These are phyloP conservation scores for Drosophila nannoptera DNA, from an alignment of 1,140 invertebrate genomes.

Conservation along the genomic window DNA sequence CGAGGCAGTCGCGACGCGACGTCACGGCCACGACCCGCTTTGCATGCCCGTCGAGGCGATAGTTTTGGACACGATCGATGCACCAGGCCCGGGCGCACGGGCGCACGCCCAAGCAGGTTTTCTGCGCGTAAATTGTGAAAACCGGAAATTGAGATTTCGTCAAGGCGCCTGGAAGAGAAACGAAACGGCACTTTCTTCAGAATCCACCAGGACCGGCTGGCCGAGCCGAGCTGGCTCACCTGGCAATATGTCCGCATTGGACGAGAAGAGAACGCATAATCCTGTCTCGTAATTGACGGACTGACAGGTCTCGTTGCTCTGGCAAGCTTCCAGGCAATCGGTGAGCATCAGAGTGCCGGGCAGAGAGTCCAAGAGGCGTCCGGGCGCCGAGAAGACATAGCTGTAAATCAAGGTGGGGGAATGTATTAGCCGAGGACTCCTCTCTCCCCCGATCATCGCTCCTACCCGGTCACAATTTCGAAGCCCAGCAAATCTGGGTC, in stretches of 20 bases:
- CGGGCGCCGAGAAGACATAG: slow-evolving; percentile 93
- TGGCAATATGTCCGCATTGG: slow-evolving; percentile 90
- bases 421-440: not conserved
- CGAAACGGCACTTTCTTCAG: not conserved
- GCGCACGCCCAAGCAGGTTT: slow-evolving; percentile 91
- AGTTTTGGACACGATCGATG: slow-evolving; percentile 94
- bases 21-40: slow-evolving; percentile 86
- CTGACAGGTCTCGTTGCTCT: slow-evolving; percentile 90
- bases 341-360: slow-evolving; percentile 93
- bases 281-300: slow-evolving; percentile 96
- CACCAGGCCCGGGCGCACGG: slow-evolving; percentile 94
- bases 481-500: slow-evolving; percentile 92
- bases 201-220: no score
- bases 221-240: slow-evolving; percentile 86
- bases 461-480: slow-evolving; percentile 91
- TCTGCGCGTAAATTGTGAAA: slow-evolving; percentile 97
- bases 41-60: slow-evolving; percentile 86
- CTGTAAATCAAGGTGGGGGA: slow-evolving; percentile 62
- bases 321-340: slow-evolving; percentile 93
- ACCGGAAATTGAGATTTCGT: slow-evolving; percentile 95
- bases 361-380: slow-evolving; percentile 90
- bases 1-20: slow-evolving; percentile 91
- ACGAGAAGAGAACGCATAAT: slow-evolving; percentile 93
- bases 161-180: slow-evolving; percentile 84
- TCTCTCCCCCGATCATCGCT: not conserved